Conservation (phyloP, 2,888 invertebrate species). For the Caenorhabditis imperialis region DNA sequence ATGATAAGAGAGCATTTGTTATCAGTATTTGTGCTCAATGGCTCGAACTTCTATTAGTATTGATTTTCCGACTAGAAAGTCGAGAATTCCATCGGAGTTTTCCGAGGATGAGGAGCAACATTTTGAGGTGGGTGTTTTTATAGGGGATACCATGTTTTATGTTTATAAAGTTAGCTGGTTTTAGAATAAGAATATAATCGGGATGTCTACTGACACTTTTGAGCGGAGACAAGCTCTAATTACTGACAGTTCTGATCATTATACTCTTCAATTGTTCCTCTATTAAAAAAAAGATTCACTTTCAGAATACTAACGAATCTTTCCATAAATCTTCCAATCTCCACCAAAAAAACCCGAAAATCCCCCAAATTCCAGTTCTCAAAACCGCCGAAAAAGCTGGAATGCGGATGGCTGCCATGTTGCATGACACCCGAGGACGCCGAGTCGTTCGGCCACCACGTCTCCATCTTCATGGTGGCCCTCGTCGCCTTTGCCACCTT, state of each 20-base stretch:
- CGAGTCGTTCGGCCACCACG: conserved; percentile 69
- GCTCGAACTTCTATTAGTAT: conserved; percentile 39
- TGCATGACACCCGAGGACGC: conserved; percentile 68
- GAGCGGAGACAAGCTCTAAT: no score
- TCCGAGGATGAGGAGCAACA: no score
- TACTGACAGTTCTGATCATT: no score
- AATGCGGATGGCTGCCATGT: conserved; percentile 68
- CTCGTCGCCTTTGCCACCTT: conserved; percentile 71
- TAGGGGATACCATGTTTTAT: no score
- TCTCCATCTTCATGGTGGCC: conserved; percentile 71
- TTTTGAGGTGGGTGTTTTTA: no score
- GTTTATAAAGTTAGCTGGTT: no score
- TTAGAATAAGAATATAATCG: no score
- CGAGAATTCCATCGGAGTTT: conserved; percentile 14
- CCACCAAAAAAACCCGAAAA: no score
- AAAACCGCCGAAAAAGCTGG: conserved; percentile 44
- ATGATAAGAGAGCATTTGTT: conserved; percentile 18
- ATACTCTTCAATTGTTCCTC: not conserved
- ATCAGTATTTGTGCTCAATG: not conserved
- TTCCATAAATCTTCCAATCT: no score
- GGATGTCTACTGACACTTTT: no score
- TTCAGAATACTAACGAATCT: no score
- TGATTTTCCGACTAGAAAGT: conserved; percentile 21
- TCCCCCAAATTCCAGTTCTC: conserved; percentile 29
- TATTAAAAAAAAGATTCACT: not conserved